A percentile compares a stretch with the other conserved stretches of the same genome.
Conservation (phyloP, 2,888 invertebrate genomes). For the Melipona bicolor region DNA sequence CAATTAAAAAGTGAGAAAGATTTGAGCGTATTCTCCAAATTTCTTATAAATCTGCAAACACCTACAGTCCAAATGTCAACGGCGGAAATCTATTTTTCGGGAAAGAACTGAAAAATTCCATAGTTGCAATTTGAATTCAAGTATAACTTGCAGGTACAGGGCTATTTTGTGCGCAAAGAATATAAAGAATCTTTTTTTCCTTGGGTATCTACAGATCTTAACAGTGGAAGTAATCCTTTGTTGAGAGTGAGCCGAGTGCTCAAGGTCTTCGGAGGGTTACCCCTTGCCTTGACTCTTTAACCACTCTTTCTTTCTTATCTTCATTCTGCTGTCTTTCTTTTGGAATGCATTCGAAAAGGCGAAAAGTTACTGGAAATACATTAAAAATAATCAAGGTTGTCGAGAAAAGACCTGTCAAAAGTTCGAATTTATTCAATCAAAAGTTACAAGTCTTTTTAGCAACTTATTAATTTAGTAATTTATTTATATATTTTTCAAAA, state of each 20-base stretch:
- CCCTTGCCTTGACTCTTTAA: neutral
- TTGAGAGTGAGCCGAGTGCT: neutral
- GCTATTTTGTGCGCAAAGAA: neutral
- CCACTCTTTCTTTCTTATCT: neutral
- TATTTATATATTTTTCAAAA: no score
- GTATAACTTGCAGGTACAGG: neutral
- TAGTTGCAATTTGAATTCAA: neutral
- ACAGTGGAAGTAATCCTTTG: neutral
- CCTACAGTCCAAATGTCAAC: accelerated
- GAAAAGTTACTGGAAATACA: neutral
- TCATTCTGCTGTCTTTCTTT: neutral
- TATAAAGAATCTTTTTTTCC: neutral
- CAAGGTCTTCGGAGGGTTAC: constrained; percentile 17
- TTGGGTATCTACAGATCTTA: neutral
- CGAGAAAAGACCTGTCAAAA: no score
- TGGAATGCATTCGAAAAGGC: neutral
- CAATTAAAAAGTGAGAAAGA: neutral
- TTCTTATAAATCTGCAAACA: accelerated
- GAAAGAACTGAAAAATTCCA: neutral
- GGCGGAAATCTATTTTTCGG: neutral
- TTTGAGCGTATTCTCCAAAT: neutral
- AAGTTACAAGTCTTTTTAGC: no score
- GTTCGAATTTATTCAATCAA: no score
- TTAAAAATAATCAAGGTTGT: no score
- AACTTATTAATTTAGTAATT: no score